These are phyloP conservation scores for Zaprionus capensis DNA, from an alignment of 1,140 invertebrate genomes.

Conservation along the genomic window DNA sequence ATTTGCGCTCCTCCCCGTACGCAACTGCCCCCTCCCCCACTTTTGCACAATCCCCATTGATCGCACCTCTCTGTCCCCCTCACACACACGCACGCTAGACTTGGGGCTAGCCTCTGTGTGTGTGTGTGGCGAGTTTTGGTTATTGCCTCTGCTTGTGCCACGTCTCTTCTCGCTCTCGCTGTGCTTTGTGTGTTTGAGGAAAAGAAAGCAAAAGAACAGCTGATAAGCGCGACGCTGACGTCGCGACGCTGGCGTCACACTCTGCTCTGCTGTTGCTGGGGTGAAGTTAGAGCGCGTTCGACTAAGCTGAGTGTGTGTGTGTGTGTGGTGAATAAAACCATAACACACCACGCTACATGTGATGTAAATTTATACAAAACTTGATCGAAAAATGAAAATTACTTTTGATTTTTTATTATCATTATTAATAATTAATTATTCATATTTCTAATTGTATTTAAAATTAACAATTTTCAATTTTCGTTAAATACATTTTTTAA, in stretches of 20 bases:
- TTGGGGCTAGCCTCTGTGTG: conserved; percentile 1
- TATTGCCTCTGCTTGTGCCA: conserved; percentile 19
- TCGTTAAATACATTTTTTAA: not conserved
- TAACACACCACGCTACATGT: not conserved
- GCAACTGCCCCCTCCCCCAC: not conserved
- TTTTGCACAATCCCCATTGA: not conserved
- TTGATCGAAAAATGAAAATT: not conserved
- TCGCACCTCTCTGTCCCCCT: not conserved
- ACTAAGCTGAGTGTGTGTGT: too few species aligned
- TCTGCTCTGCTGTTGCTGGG: conserved; percentile 11
- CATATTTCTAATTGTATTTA: not conserved
- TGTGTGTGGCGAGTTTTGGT: conserved; percentile 18
- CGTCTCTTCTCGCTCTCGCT: conserved; percentile 22
- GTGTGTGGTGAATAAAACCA: not conserved
- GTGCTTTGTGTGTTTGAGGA: conserved; percentile 39
- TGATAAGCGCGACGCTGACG: conserved; percentile 31
- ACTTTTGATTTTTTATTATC: not conserved
- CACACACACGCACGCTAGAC: conserved; percentile 9
- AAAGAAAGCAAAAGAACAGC: conserved; percentile 46
- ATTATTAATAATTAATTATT: not conserved
- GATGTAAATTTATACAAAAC: not conserved
- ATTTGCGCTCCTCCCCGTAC: conserved; percentile 21
- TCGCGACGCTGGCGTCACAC: not conserved
- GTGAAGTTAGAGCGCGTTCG: not conserved
- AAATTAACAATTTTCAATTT: not conserved